These are phyloP conservation scores for Palaemon carinicauda DNA, from an alignment of 1,140 invertebrate species.

Conservation along the genomic window DNA sequence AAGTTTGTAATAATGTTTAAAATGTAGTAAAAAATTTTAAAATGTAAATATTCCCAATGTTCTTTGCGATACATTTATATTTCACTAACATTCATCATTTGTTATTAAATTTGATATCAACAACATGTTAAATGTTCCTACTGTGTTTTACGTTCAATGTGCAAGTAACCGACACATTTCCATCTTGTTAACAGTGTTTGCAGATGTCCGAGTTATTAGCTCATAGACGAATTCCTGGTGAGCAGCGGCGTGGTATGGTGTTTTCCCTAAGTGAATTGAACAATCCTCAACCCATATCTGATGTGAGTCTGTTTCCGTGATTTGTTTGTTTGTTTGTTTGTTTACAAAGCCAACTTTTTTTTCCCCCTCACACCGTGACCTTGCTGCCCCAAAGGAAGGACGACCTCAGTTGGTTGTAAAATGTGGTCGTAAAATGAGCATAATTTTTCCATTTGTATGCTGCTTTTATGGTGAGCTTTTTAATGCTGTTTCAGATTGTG, in stretches of 20 bases:
- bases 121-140: too few species aligned
- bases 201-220: constrained; percentile 44
- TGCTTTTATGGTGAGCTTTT: too few species aligned
- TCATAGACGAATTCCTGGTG: constrained; percentile 35
- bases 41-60: too few species aligned
- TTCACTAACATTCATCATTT: too few species aligned
- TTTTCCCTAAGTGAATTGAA: constrained; percentile 15
- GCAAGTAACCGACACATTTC: neutral
- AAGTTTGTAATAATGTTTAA: too few species aligned
- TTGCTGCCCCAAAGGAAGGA: neutral
- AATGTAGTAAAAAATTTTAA: too few species aligned
- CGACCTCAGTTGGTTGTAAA: neutral
- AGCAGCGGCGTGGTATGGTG: neutral
- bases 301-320: constrained; percentile 27
- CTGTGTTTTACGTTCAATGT: too few species aligned
- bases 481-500: too few species aligned
- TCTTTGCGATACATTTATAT: too few species aligned
- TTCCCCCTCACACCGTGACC: neutral
- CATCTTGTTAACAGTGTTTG: constrained; percentile 21
- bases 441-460: too few species aligned
- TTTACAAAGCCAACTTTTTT: neutral
- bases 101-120: too few species aligned
- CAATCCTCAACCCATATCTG: constrained; percentile 33
- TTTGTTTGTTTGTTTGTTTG: neutral
- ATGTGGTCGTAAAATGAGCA: too few species aligned